These are phyloP conservation scores for Zosterops lateralis DNA, from an alignment of 2,113 vertebrate genomes.

Conservation along the genomic window DNA sequence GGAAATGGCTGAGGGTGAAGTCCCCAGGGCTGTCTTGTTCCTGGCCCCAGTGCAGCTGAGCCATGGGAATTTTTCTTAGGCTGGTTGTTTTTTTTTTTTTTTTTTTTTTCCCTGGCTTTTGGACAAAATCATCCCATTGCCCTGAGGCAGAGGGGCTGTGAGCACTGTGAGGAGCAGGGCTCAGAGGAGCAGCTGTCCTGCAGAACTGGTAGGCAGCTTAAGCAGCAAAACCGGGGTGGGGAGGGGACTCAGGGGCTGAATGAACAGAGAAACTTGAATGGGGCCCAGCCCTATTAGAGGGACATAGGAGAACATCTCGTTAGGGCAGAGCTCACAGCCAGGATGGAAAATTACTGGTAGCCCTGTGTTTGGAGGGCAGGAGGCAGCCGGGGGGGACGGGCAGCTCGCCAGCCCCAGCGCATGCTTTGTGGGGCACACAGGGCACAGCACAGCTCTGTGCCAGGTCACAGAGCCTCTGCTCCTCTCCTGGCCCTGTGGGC, in stretches of 20 bases:
- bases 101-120: background rate
- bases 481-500: fast-evolving
- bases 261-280: background rate
- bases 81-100: background rate
- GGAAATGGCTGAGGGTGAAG: background rate
- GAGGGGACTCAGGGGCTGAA: background rate
- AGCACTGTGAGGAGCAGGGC: background rate
- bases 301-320: background rate
- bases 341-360: conserved; percentile 56
- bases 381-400: background rate
- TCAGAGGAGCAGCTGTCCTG: fast-evolving
- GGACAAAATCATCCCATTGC: background rate
- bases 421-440: background rate
- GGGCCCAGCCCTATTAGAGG: background rate
- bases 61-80: background rate
- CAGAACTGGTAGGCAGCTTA: background rate
- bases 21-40: background rate
- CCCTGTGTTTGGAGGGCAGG: background rate
- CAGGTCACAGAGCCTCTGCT: background rate
- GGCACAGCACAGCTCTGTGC: background rate
- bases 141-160: background rate
- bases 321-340: conserved; percentile 4
- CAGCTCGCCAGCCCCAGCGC: background rate
- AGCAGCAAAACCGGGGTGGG: background rate
- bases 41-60: background rate